Percentiles rank a stretch among this genome's conserved stretches.
These are phyloP conservation scores for Hermaeophaga mercurialis DNA, from an alignment of 2,888 invertebrate genomes.

Conservation along the genomic window DNA sequence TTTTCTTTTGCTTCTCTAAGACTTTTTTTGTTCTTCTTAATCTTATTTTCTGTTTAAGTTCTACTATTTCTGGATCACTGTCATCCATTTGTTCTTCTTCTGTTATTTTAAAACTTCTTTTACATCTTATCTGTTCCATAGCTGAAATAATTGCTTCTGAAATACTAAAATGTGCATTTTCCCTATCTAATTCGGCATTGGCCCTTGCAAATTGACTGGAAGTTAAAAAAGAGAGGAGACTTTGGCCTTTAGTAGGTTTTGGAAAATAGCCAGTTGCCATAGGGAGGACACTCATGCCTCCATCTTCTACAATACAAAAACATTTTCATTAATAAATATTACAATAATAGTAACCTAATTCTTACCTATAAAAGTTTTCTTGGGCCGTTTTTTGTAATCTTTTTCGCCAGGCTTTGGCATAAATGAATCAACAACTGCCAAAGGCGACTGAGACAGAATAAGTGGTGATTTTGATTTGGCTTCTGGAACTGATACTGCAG, in stretches of 20 bases:
- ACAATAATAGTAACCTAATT: background rate
- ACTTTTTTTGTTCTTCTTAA: conserved; percentile 62
- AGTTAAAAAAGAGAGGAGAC: conserved; percentile 72
- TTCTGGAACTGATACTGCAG: conserved; percentile 44
- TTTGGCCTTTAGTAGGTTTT: conserved; percentile 70
- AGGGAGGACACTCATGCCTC: conserved; percentile 64
- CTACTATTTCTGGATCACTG: conserved; percentile 70
- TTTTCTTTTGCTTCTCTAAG: conserved; percentile 55
- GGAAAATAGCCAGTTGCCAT: conserved; percentile 68
- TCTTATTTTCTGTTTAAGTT: conserved; percentile 67
- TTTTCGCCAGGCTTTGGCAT: conserved; percentile 57
- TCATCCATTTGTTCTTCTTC: conserved; percentile 63
- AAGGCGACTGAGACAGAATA: conserved; percentile 43
- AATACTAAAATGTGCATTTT: conserved; percentile 85
- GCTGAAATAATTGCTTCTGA: conserved; percentile 84
- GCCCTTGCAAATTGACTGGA: conserved; percentile 72
- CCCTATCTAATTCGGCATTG: conserved; percentile 79
- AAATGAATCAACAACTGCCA: conserved; percentile 53
- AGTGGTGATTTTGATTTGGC: conserved; percentile 30
- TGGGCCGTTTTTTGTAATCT: conserved; percentile 57
- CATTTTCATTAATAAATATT: too few relatives aligned
- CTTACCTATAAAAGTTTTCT: conserved; percentile 60
- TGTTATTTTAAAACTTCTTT: conserved; percentile 57
- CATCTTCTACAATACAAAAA: conserved; percentile 56
- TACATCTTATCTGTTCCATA: conserved; percentile 75